Evolutionary conservation across 2,113 vertebrate genomes (phyloP), one percentile per base, ranked within the genome.

Genomic region (Tyto alba): DNA sequence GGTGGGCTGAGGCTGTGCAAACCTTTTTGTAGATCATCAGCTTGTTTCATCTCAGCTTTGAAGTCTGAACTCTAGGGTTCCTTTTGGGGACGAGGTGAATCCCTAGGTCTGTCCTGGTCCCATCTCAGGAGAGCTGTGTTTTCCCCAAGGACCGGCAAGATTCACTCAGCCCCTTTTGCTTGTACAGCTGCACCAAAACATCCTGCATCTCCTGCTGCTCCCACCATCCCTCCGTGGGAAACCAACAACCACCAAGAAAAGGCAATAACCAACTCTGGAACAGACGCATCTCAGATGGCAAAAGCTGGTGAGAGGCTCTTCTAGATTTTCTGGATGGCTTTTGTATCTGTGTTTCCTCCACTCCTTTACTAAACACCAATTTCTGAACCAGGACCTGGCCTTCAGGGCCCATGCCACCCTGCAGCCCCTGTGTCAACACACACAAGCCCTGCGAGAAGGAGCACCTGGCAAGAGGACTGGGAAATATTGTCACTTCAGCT

Each of bases 401-500:
- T 57, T 62, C 2, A 2, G 38, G 57, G 32, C 30, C 71, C 43
- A 45, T 69, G 64, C 15, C 76, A 67, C 14, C 40, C 86, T 67
- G 47, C 56, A 85, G 68, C 36, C 67, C 53, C 45, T 19, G 32
- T 11, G 1, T 4, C 50, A 45, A 27, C 11, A 20, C 55, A 41
- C 32, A 57, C 53, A 36, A 82, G n/a, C 30, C 45, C 48, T 60
- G 22, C 0, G 0, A 86, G 86, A 78, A 93, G 91, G 64, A 96
- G 40, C 30, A 82, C 30, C 76, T 96, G 96, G 88, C 92, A 95
- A 59, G 79, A 59, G 60, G 60, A 90, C 64, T 87, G 40, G 90
- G 96, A 96, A 94, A 96, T 87, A 81, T 52, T 95, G 94, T 96
- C 90, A 48, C 88, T 96, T 89, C 77, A 56, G 64, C 77, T 97